A percentile compares a stretch with the other conserved stretches of the same genome.
Conservation (phyloP, 2,888 invertebrate species). For the Sinotaia quadrata region DNA sequence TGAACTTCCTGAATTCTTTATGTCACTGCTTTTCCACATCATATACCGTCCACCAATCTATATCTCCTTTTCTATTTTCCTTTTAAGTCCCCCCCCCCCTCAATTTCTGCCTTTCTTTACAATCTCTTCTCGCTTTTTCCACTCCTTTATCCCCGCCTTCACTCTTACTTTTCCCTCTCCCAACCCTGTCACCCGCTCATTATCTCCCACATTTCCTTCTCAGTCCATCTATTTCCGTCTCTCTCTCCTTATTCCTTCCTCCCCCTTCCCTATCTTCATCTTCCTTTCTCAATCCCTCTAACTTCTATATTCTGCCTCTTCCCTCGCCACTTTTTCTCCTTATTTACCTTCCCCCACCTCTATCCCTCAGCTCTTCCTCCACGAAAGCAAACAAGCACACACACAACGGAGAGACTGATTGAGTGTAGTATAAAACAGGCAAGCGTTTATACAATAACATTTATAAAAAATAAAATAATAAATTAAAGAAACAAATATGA, state of each 20-base stretch:
- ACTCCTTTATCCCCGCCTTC: neutral
- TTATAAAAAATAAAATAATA: too few species aligned
- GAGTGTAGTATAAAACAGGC: too few species aligned
- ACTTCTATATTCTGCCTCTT: too few species aligned
- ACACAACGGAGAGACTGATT: too few species aligned
- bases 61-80: neutral
- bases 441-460: too few species aligned
- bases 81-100: neutral
- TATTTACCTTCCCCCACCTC: too few species aligned
- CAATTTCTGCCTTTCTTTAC: neutral
- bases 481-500: too few species aligned
- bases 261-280: neutral
- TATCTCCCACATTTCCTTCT: neutral
- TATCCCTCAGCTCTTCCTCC: too few species aligned
- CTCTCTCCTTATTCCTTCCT: neutral
- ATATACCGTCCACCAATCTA: neutral
- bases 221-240: neutral
- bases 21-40: neutral
- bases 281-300: too few species aligned
- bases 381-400: too few species aligned
- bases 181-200: neutral
- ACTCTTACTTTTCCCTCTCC: neutral
- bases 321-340: neutral
- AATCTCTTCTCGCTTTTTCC: neutral
- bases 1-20: neutral